Evolutionary conservation across 2,888 invertebrate genomes (phyloP), one percentile per base, ranked within the genome.

Genomic region (Pollenia labialis): DNA sequence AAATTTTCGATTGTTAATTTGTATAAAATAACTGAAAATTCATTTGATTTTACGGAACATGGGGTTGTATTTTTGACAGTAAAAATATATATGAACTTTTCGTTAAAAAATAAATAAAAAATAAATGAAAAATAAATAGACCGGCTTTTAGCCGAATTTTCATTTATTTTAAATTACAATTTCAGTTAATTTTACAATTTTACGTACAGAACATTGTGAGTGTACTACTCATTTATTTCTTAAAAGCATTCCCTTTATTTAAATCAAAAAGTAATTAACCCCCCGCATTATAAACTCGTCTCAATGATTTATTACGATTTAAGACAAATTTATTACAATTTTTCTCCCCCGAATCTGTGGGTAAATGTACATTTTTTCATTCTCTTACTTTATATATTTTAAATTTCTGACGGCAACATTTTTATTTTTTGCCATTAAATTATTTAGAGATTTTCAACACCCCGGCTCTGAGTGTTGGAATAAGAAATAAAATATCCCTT

Each of bases 261-360:
- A 40, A 40, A n/a, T 58, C 40, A 48, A 58, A 60, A 62, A 46
- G 44, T 62, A 54, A 71, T 80, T 71, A 71, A 72, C 44, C 50
- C 50, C 46, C 32, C 50, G 11, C 40, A 12, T 54, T 68, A 60
- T 68, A 68, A 69, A 12, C 11, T 23, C 58, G 32, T 40, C 10
- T 42, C 11, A n/a, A 32, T 80, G 56, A 81, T 81, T 81, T 66
- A 72, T 81, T 81, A 72, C 56, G 52, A 18, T 60, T 72, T 54
- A 46, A 42, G 72, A 54, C 11, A 72, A 54, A 81, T 72, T 80
- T 72, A 72, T 80, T 62, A 42, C 81, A 71, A 80, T 62, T 62
- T 8, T 14, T 80, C 11, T n/a, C 11, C n/a, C n/a, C 40, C 8
- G 16, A 58, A 58, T 14, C 4, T 23, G 0, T 56, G 23, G 18